Base-by-base conservation (phyloP, 2,797 vertebrate species). In the Hyperoplus immaculatus region DNA sequence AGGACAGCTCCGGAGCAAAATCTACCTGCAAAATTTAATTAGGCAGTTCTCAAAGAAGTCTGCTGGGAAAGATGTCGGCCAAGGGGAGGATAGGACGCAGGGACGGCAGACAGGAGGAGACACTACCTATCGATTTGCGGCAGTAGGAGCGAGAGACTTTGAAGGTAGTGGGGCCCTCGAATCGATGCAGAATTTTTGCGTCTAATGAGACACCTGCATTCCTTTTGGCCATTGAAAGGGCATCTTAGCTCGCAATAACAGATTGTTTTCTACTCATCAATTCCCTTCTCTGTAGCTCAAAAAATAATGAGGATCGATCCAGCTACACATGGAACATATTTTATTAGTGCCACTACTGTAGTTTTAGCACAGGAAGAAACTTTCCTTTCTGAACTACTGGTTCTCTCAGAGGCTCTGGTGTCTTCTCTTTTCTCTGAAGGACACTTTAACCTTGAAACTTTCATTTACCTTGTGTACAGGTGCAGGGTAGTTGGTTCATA, bases 121-220 rank as follows among this genome's bases (percentile, higher is more conserved):
- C 89, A 65, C 68, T 29, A 55, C 62, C 69, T 88, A 95, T 95
- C 72, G 95, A 95, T 95, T 90, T 39, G 38, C 63, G 54, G 88
- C 86, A 85, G 82, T 82, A 58, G 77, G 80, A 89, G 86, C 88
- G 87, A 75, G 84, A 87, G 87, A 89, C 85, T 83, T 75, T 79
- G 78, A 89, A 89, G 83, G 80, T 81, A 86, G 72, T 51, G 45
- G 51, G 77, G 29, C 29, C 77, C 80, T 87, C 67, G 70, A 93
- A 94, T 95, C 94, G 85, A 96, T 95, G 91, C 77, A 69, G 91
- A 90, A 92, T 94, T 93, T 29, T 92, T 89, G 88, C 53, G 56
- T 94, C 93, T 95, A 95, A 95, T 94, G 93, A 95, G 94, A 93
- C 94, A 90, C 94, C 93, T 93, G 89, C 78, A 85, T 91, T 92